Conservation (phyloP, 2,113 vertebrate species). For the Paradoxurus hermaphroditus region DNA sequence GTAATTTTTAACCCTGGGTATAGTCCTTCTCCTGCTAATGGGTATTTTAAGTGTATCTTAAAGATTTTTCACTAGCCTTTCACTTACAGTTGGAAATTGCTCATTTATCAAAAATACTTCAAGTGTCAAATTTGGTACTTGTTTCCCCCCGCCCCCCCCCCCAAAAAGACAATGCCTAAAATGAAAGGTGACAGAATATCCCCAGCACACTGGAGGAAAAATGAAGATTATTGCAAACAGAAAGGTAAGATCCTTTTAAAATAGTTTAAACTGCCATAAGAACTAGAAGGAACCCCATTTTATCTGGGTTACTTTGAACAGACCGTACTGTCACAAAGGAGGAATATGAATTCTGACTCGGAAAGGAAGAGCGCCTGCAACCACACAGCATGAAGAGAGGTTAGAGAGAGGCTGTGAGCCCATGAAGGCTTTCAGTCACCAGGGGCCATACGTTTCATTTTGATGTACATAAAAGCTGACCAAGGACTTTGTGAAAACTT, state of each 20-base stretch:
- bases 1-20: neutral
- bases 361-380: slow-evolving; percentile 19
- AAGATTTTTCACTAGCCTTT: slow-evolving; percentile 32
- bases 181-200: neutral
- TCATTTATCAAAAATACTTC: slow-evolving; percentile 11
- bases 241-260: neutral
- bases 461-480: slow-evolving; percentile 67
- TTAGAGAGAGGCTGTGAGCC: neutral
- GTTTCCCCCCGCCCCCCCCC: no score
- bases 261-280: neutral
- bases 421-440: slow-evolving; percentile 30
- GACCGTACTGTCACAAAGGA: neutral
- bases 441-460: slow-evolving; percentile 32
- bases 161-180: slow-evolving; percentile 7
- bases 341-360: neutral
- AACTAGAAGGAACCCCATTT: slow-evolving; percentile 54
- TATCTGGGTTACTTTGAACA: slow-evolving; percentile 33
- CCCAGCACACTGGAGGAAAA: neutral
- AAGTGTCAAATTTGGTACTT: neutral
- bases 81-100: neutral
- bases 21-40: slow-evolving; percentile 38
- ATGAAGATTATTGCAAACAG: neutral
- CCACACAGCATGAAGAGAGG: neutral
- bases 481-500: slow-evolving; percentile 64
- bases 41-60: slow-evolving; percentile 45